Percentiles rank a stretch among this genome's conserved stretches.
These are phyloP conservation scores for Eupeodes corollae DNA, from an alignment of 1,140 invertebrate genomes.

Conservation along the genomic window DNA sequence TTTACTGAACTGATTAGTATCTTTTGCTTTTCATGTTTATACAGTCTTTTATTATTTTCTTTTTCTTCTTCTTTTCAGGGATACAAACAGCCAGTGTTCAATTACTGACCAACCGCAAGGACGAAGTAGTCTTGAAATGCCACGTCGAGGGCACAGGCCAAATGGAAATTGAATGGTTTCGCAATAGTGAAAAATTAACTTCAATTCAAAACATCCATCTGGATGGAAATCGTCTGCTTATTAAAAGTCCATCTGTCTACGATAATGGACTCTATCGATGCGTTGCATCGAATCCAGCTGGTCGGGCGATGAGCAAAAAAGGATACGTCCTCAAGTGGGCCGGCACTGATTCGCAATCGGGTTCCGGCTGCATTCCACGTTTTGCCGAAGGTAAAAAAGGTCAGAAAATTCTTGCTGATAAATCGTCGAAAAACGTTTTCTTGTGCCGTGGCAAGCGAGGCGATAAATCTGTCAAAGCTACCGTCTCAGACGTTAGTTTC, in stretches of 20 bases:
- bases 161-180: constrained; percentile 64
- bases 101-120: constrained; percentile 45
- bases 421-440: constrained; percentile 37
- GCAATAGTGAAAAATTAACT: constrained; percentile 52
- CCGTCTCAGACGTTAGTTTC: constrained; percentile 24
- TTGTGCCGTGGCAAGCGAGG: constrained; percentile 29
- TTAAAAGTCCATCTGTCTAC: constrained; percentile 45
- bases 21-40: not conserved
- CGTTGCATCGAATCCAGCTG: constrained; percentile 60
- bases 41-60: too few species aligned
- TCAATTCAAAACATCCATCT: constrained; percentile 48
- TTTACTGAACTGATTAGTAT: too few species aligned
- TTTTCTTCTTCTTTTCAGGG: constrained; percentile 44
- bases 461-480: constrained; percentile 7
- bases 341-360: not conserved
- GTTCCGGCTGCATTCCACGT: constrained; percentile 21
- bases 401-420: constrained; percentile 40
- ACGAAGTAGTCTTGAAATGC: constrained; percentile 58
- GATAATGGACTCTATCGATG: constrained; percentile 65
- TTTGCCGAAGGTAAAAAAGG: constrained; percentile 37
- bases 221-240: constrained; percentile 51
- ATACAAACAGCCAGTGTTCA: constrained; percentile 55
- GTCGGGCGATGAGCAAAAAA: constrained; percentile 56
- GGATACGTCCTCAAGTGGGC: constrained; percentile 40
- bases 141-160: constrained; percentile 59